A percentile compares a stretch with the other conserved stretches of the same genome.
Evolutionary conservation across 2,888 invertebrate species (phyloP).

Genomic region (Tetranychus piercei): DNA sequence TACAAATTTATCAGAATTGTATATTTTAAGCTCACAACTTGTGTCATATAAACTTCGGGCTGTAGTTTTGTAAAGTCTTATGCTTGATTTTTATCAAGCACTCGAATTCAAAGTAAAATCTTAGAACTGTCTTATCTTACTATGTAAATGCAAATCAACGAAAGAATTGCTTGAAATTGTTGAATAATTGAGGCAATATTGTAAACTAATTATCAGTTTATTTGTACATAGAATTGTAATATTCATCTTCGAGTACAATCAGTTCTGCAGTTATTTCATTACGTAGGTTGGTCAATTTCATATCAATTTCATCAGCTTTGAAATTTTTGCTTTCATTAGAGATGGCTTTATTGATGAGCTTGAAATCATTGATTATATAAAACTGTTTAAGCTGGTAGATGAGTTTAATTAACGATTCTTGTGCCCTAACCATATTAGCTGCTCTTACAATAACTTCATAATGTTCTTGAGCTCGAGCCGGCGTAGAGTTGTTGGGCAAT

Average conservation of each 20-base stretch:
- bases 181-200: too few species aligned
- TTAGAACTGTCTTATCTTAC: too few species aligned
- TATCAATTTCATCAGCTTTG: constrained; percentile 71
- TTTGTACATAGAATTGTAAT: constrained; percentile 66
- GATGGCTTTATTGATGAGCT: constrained; percentile 90
- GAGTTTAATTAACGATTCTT: constrained; percentile 86
- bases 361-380: constrained; percentile 89
- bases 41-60: too few species aligned
- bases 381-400: constrained; percentile 96
- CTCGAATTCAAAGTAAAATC: too few species aligned
- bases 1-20: too few species aligned
- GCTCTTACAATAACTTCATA: constrained; percentile 93
- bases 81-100: too few species aligned
- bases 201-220: not conserved
- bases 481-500: constrained; percentile 27
- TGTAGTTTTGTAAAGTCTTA: too few species aligned
- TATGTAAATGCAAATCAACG: too few species aligned
- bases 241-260: constrained; percentile 78
- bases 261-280: constrained; percentile 89
- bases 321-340: constrained; percentile 70
- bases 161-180: too few species aligned
- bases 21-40: too few species aligned
- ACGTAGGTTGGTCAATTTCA: constrained; percentile 68
- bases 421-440: constrained; percentile 86
- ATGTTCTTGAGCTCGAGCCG: constrained; percentile 72